phyloP scores from a whole-genome alignment of 2,888 invertebrate species.

The Troides aeacus region DNA sequence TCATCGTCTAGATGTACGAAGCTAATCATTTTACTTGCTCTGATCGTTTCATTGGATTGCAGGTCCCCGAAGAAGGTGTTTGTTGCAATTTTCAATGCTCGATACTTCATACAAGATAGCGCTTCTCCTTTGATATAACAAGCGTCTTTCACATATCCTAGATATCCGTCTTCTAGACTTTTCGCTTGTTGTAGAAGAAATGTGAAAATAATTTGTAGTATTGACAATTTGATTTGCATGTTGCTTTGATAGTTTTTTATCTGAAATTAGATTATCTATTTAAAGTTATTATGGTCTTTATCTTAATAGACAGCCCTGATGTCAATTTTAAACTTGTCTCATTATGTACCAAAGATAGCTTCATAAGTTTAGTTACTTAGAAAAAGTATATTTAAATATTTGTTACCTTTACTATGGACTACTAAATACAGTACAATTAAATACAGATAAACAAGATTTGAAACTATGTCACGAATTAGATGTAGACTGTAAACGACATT shows the following conservation, averaged over 20 bases:
- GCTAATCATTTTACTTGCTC: slow-evolving; percentile 60
- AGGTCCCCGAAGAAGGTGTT: slow-evolving; percentile 63
- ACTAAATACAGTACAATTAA: too few relatives aligned
- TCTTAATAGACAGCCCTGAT: too few relatives aligned
- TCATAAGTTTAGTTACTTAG: too few relatives aligned
- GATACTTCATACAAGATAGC: slow-evolving; percentile 68
- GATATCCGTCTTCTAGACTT: slow-evolving; percentile 61
- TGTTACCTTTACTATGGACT: too few relatives aligned
- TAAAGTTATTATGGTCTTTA: too few relatives aligned
- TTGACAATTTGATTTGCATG: slow-evolving; percentile 17
- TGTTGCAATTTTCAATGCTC: slow-evolving; percentile 68
- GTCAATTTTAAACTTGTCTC: too few relatives aligned
- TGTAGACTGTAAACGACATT: too few relatives aligned
- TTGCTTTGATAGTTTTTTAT: slow-evolving; percentile 29
- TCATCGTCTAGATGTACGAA: slow-evolving; percentile 66
- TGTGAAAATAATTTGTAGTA: slow-evolving; percentile 39
- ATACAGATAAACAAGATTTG: too few relatives aligned
- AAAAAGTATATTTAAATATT: too few relatives aligned
- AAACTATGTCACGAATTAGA: too few relatives aligned
- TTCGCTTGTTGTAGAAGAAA: slow-evolving; percentile 37
- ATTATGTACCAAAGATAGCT: too few relatives aligned
- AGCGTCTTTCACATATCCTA: slow-evolving; percentile 67
- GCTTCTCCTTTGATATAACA: slow-evolving; percentile 68
- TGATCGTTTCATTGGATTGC: slow-evolving; percentile 61
- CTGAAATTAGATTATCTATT: too few relatives aligned